These are phyloP conservation scores for Scotopteryx bipunctaria DNA, from an alignment of 2,888 invertebrate species.

Conservation along the genomic window DNA sequence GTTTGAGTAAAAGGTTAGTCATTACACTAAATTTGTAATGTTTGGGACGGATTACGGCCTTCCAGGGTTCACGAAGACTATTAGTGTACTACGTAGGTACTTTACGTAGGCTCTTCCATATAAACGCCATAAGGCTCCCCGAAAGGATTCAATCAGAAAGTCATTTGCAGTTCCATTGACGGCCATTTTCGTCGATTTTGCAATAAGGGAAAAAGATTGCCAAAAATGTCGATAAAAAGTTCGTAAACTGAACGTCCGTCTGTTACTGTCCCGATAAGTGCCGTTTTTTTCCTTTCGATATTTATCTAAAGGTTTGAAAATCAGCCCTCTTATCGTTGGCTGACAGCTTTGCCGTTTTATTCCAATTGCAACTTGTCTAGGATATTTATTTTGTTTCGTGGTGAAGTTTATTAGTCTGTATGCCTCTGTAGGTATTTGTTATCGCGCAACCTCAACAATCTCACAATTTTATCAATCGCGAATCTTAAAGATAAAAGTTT, in stretches of 20 bases:
- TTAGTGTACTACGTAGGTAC: slow-evolving; percentile 39
- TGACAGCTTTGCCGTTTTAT: too few relatives aligned
- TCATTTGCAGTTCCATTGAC: slow-evolving; percentile 44
- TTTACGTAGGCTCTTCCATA: slow-evolving; percentile 42
- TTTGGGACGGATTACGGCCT: slow-evolving; percentile 37
- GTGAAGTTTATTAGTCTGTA: too few relatives aligned
- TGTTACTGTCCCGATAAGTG: slow-evolving; percentile 24
- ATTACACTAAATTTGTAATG: slow-evolving; percentile 40
- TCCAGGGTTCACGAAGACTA: slow-evolving; percentile 42
- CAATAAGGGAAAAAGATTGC: slow-evolving; percentile 38
- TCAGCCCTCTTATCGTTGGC: neutral
- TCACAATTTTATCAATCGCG: slow-evolving; percentile 11
- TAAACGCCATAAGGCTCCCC: slow-evolving; percentile 42
- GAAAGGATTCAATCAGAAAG: slow-evolving; percentile 53
- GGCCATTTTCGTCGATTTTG: slow-evolving; percentile 34
- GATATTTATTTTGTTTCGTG: too few relatives aligned
- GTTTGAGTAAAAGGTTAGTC: slow-evolving; percentile 34
- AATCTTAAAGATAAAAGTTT: slow-evolving; percentile 23
- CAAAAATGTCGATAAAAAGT: slow-evolving; percentile 36
- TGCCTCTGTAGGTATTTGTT: too few relatives aligned
- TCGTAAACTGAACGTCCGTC: slow-evolving; percentile 32
- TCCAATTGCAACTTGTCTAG: neutral
- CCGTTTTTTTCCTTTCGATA: slow-evolving; percentile 10
- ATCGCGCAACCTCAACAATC: too few relatives aligned
- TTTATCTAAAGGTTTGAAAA: slow-evolving; percentile 2